Evolutionary conservation across 1,140 invertebrate genomes (phyloP).

Genomic region (Zaprionus tsacasi): DNA sequence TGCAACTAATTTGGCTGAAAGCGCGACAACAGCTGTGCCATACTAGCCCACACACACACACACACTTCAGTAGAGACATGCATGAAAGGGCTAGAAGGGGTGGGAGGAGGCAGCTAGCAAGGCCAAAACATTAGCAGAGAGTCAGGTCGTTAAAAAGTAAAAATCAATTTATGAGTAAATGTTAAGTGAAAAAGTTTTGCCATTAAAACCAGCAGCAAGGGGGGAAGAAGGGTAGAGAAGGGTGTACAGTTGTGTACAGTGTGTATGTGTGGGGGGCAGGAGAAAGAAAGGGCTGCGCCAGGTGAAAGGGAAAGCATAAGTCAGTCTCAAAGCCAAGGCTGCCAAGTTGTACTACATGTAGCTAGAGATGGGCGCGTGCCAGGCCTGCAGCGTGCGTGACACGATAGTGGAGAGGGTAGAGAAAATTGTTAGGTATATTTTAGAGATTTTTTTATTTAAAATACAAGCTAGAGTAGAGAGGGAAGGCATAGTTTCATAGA

Average conservation of each 20-base stretch:
- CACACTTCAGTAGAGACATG: constrained; percentile 24
- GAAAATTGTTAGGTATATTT: not conserved
- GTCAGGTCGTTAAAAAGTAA: constrained; percentile 78
- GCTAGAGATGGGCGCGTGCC: not conserved
- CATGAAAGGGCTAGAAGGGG: constrained; percentile 23
- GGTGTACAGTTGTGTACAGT: constrained; percentile 3
- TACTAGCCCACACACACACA: not conserved
- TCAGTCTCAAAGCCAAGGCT: constrained; percentile 34
- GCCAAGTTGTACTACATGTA: not conserved
- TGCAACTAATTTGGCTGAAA: constrained; percentile 45
- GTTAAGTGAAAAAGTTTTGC: constrained; percentile 82
- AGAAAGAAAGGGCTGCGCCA: constrained; percentile 18
- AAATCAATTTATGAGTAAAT: constrained; percentile 83
- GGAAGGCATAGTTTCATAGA: too few species aligned
- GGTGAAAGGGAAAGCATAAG: constrained; percentile 12
- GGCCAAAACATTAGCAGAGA: constrained; percentile 45
- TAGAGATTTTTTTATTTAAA: not conserved
- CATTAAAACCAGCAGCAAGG: constrained; percentile 62
- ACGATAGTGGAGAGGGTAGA: not conserved
- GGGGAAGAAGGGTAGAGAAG: not conserved
- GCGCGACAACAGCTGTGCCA: constrained; percentile 18
- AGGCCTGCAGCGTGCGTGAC: not conserved
- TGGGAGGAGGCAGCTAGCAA: constrained; percentile 10
- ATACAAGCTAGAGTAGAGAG: not conserved
- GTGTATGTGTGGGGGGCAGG: not conserved